Percentiles rank a stretch among this genome's conserved stretches.
These are phyloP conservation scores for Muscicapa adusta DNA, from an alignment of 2,113 vertebrate genomes.

Conservation along the genomic window DNA sequence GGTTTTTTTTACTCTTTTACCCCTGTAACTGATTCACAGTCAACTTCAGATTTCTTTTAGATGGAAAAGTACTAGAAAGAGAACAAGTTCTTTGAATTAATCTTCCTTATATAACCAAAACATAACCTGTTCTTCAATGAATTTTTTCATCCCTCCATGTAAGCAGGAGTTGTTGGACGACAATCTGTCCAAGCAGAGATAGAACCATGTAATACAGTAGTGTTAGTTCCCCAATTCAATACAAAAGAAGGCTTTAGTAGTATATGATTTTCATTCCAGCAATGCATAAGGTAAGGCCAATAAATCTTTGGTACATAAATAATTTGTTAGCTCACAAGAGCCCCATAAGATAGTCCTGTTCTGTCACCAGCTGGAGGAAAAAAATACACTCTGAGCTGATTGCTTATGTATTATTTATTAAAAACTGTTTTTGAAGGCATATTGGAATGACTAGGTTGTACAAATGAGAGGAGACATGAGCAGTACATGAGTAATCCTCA, in stretches of 20 bases:
- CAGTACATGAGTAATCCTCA: background rate
- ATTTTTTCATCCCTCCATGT: background rate
- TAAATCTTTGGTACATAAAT: background rate
- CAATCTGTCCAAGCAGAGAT: background rate
- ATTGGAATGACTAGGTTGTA: background rate
- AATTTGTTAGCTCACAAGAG: background rate
- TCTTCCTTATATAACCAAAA: too few species aligned
- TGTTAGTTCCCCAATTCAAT: background rate
- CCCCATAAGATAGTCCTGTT: background rate
- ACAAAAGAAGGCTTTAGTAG: background rate
- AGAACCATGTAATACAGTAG: background rate
- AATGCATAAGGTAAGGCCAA: background rate
- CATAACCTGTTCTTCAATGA: background rate
- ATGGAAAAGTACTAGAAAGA: too few species aligned
- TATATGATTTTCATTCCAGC: background rate
- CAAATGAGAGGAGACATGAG: background rate
- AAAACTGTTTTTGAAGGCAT: background rate
- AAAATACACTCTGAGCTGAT: background rate
- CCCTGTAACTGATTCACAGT: too few species aligned
- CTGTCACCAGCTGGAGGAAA: background rate
- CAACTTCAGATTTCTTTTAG: too few species aligned
- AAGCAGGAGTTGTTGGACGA: background rate
- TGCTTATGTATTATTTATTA: constrained; percentile 27
- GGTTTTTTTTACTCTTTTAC: too few species aligned
- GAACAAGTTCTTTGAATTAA: too few species aligned